Base-by-base conservation (phyloP, 1,140 invertebrate genomes). In the Hypsibius dujardini region DNA sequence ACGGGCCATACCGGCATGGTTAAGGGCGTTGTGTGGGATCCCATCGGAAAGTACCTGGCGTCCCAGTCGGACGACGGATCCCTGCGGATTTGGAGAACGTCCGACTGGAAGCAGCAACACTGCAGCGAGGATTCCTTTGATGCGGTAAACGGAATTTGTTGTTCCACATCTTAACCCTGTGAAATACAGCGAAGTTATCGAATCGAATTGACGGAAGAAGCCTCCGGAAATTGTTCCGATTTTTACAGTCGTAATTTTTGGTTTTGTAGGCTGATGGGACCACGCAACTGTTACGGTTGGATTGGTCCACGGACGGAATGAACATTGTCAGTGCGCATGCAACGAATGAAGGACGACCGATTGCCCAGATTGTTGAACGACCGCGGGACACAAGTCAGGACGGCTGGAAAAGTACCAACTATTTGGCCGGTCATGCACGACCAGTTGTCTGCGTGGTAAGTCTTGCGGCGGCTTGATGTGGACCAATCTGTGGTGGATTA, bases 11-110 rank as follows among this genome's bases (percentile, higher is more conserved):
- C 87, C 14, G 92, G 92, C 1, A 82, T 96, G 74, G 93, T 98
- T 0, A 95, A 95, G 82, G 95, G 95, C 40, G 89, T 98, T 7
- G 87, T 90, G n/a, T 98, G 94, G 93, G 95, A 98, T 82, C 95
- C 95, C 1, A 87, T 95, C 71, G 94, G 95, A 1, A 94, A 94
- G 81, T 98, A 94, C 79, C 80, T 98, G 47, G 92, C 93, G 1
- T 91, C 91, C 46, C 95, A 84, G 80, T 93, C 92, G 1, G 94
- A 96, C 81, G 95, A 98, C 79, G 92, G 91, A 77, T 90, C 88
- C 50, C 79, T 98, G 2, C 83, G 90, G 77, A 86, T 98, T 46
- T 98, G 95, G 95, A 84, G 90, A 75, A 97, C 93, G 0, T 84
- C 84, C 1, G 92, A 97, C 78, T 98, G 95, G 95, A 84, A 87